Conservation (phyloP, 2,797 vertebrate genomes). For the Amniataba percoides region DNA sequence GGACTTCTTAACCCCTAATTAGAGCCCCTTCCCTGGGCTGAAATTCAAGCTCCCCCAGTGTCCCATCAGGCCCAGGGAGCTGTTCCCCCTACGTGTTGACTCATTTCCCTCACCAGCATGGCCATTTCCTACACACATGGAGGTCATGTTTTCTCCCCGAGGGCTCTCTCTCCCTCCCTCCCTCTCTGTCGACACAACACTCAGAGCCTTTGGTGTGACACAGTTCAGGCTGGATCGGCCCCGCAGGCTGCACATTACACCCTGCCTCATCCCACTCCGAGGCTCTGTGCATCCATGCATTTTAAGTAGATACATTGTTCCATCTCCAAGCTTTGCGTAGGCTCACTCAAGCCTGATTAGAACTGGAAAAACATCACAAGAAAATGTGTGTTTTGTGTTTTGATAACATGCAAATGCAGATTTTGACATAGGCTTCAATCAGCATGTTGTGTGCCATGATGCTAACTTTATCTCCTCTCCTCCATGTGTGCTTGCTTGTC, state of each 20-base stretch:
- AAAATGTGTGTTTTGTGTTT: conserved; percentile 28
- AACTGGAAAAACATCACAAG: neutral
- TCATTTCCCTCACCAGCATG: conserved; percentile 94
- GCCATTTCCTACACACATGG: conserved; percentile 93
- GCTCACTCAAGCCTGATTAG: conserved; percentile 26
- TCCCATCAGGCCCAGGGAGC: conserved; percentile 90
- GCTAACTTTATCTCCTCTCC: conserved; percentile 75
- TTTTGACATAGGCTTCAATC: conserved; percentile 47
- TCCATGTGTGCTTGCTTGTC: conserved; percentile 71
- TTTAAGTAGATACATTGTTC: conserved; percentile 52
- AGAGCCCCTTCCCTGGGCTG: conserved; percentile 90
- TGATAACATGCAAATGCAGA: conserved; percentile 23
- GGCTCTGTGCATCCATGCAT: conserved; percentile 60
- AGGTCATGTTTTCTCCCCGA: conserved; percentile 90
- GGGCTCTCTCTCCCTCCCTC: conserved; percentile 68
- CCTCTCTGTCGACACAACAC: conserved; percentile 62
- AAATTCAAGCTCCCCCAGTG: conserved; percentile 89
- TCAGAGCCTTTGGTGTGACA: conserved; percentile 72
- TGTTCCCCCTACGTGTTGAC: conserved; percentile 90
- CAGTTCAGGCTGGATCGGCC: conserved; percentile 71
- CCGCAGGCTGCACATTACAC: conserved; percentile 71
- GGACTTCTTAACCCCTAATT: conserved; percentile 98
- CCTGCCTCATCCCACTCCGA: conserved; percentile 56
- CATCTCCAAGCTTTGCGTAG: conserved; percentile 27
- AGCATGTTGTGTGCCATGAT: conserved; percentile 73